Percentiles rank a stretch among this genome's conserved stretches.
Conservation (phyloP, 2,113 vertebrate genomes). For the Rousettus leschenaultii region DNA sequence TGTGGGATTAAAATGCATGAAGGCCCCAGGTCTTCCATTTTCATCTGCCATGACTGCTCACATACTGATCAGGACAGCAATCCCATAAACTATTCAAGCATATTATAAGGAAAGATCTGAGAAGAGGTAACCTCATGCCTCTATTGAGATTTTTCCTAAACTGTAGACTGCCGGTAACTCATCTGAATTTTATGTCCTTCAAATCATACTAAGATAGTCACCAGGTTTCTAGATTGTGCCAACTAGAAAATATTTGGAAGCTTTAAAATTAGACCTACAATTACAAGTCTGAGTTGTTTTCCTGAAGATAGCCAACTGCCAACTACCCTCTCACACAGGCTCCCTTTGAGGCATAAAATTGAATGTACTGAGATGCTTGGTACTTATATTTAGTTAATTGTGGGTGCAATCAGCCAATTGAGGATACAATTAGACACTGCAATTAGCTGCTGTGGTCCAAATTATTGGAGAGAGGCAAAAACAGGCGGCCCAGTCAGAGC, state of each 20-base stretch:
- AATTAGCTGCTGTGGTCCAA: conserved; percentile 69
- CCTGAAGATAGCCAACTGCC: conserved; percentile 50
- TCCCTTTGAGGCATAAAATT: conserved; percentile 71
- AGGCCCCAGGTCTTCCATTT: conserved; percentile 35
- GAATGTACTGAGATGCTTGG: conserved; percentile 53
- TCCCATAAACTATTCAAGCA: conserved; percentile 57
- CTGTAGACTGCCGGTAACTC: background rate
- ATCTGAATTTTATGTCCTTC: conserved; percentile 24
- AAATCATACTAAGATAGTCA: conserved; percentile 37
- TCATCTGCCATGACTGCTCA: conserved; percentile 52
- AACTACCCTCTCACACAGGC: conserved; percentile 32
- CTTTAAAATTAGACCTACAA: conserved; percentile 43
- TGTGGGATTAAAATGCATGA: conserved; percentile 70
- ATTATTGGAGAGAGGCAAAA: conserved; percentile 62
- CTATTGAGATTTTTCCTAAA: conserved; percentile 21
- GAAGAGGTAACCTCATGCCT: background rate
- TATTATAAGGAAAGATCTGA: conserved; percentile 46
- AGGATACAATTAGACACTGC: conserved; percentile 73
- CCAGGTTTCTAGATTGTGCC: conserved; percentile 34
- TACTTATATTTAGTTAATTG: conserved; percentile 75
- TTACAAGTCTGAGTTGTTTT: conserved; percentile 59
- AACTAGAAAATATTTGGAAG: conserved; percentile 36
- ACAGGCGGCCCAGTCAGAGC: conserved; percentile 27
- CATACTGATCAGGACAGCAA: conserved; percentile 17
- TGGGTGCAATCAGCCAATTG: conserved; percentile 74